Percentiles rank a stretch among this genome's conserved stretches.
Conservation (phyloP, 2,797 vertebrate genomes). For the Dromococcyx pavoninus region DNA sequence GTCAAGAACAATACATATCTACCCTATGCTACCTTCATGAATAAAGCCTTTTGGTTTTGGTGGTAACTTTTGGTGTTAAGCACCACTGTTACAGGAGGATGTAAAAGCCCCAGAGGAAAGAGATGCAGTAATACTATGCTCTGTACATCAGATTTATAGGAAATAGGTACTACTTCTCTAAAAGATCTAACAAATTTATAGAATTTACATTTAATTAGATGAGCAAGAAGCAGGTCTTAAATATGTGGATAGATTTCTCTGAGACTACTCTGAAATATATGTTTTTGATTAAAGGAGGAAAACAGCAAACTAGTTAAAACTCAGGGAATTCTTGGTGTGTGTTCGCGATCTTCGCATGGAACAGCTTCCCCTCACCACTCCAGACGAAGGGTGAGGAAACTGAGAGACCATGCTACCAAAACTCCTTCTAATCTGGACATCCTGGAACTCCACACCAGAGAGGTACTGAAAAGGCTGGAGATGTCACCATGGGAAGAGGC, state of each 20-base stretch:
- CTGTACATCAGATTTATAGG: background rate
- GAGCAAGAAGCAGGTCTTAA: background rate
- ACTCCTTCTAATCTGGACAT: conserved; percentile 92
- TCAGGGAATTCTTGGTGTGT: conserved; percentile 88
- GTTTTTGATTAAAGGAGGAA: conserved; percentile 84
- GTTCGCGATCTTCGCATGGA: conserved; percentile 87
- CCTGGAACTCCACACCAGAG: conserved; percentile 92
- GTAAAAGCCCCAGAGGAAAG: background rate
- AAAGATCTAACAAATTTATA: background rate
- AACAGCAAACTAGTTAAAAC: conserved; percentile 89
- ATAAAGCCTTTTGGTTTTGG: background rate
- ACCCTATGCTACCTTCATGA: background rate
- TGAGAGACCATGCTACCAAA: conserved; percentile 86
- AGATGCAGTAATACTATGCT: background rate
- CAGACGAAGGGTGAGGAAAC: conserved; percentile 82
- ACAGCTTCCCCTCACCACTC: conserved; percentile 82
- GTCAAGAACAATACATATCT: background rate
- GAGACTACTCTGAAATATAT: conserved; percentile 26
- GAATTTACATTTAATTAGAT: background rate
- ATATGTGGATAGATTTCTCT: background rate
- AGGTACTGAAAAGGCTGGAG: conserved; percentile 93
- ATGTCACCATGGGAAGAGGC: conserved; percentile 92
- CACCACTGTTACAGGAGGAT: background rate
- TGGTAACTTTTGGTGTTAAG: background rate
- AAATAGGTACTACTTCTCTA: background rate